Base-by-base conservation (phyloP, 2,888 invertebrate species). In the Anaspis maculata region DNA sequence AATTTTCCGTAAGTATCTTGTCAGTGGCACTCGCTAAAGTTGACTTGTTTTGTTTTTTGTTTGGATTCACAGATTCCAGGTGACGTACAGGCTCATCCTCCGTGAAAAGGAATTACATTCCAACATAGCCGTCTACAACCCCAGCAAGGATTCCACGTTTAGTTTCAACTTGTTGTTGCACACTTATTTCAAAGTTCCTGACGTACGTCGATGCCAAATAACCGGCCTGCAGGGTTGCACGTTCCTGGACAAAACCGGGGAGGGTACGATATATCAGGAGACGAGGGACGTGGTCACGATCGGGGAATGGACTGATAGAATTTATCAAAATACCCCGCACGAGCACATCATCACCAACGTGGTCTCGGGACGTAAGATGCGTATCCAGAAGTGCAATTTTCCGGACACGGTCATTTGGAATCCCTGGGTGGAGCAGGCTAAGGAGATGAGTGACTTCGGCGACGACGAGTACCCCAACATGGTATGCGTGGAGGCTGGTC, bases 321-420 rank as follows among this genome's bases (percentile, higher is more conserved):
- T 91, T 64, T 94, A 94, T 67, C 88, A 89, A 68, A 88, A 90
- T 67, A 91, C 91, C 11, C 86, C 89, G 51, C 87, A 85, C 57
- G 89, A 90, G 63, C 89, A 94, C 67, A 84, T 89, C 59, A 86
- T 95, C 57, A 88, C 88, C 44, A 91, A 91, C 67, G 88, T 90
- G 25, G 90, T 89, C 32, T 89, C 89, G 45, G 88, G 89, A 1
- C 73, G 90, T 41, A 89, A 89, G 70, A 88, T 94, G 85, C 76
- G 87, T 58, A 79, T 95, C 59, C 86, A 87, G 66, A 94, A 94
- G 68, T 87, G 87, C 66, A 92, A 94, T 69, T 88, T 95, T 62
- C 90, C 92, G 1, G 94, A 94, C 58, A 91, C 92, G 70, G 95
- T 95, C 45, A 79, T 95, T 45, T 96, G 95, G 95, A 95, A 95